A percentile compares a stretch with the other conserved stretches of the same genome.
Evolutionary conservation across 2,113 vertebrate genomes (phyloP).

Genomic region (Myotis lucifugus): DNA sequence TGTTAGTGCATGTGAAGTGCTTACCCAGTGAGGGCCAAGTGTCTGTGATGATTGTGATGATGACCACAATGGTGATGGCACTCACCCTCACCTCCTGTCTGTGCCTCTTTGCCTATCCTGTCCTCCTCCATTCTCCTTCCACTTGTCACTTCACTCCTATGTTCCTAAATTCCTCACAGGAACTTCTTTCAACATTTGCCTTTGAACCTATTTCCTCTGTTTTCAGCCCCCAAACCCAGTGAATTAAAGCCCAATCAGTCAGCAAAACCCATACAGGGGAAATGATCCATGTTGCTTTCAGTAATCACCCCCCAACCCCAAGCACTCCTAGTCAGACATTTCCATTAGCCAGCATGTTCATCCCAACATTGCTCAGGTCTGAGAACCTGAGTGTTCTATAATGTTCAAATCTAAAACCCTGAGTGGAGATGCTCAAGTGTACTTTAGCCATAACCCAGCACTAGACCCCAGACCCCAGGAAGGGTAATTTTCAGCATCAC

Average conservation of each 20-base stretch:
- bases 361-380: neutral
- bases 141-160: neutral
- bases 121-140: neutral
- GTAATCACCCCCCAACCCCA: neutral
- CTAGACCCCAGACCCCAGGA: neutral
- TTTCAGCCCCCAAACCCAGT: neutral
- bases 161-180: neutral
- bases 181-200: neutral
- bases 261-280: neutral
- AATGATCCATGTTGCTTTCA: neutral
- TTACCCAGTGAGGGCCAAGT: neutral
- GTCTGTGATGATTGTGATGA: neutral
- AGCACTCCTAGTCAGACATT: neutral
- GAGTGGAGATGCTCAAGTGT: neutral
- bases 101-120: neutral
- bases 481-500: neutral
- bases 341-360: fast-evolving
- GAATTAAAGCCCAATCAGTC: neutral
- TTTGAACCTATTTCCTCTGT: neutral
- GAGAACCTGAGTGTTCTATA: neutral
- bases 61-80: fast-evolving
- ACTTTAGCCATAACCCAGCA: neutral
- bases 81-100: neutral
- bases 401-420: neutral
- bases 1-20: neutral